Evolutionary conservation across 2,113 vertebrate species (phyloP), one percentile per base, ranked within the genome.

Genomic region (Equus quagga): DNA sequence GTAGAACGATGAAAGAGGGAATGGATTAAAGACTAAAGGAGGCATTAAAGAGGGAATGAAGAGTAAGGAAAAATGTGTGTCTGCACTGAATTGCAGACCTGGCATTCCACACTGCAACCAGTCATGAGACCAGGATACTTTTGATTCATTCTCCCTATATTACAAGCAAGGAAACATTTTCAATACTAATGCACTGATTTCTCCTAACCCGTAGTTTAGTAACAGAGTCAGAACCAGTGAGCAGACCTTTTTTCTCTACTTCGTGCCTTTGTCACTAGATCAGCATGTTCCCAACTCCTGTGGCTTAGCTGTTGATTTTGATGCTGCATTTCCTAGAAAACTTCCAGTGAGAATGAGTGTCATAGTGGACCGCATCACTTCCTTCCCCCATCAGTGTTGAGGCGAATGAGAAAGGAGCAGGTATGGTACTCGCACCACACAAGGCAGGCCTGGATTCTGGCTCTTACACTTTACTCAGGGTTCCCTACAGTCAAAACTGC

Each of bases 401-500:
- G 64, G 75, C 62, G 56, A 18, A 17, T 19, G 46, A 67, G 62
- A 18, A 75, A 17, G 19, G 2, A 79, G 8, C 24, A 36, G 41
- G 33, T 6, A 10, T 41, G 60, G 8, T 12, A 26, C 46, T 58
- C 36, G 67, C 14, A 19, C 23, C 9, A 0, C 14, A 13, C 28
- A 84, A 46, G 23, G 54, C 19, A 60, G 21, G 56, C 75, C 31
- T 23, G 9, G 33, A 79, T 69, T 65, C 70, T 67, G 54, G 51
- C 60, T 88, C 58, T 79, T 65, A n/a, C 4, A 44, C 70, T 92
- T 87, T 56, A 87, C 51, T 86, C 65, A 46, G 51, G 58, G 15
- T 62, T 95, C 13, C 70, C 26, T 73, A 97, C 11, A 54, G 21
- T 84, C 46, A 94, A 95, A 97, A 81, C 36, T 28, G 13, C 15